Conservation (phyloP, 2,797 vertebrate genomes). For the Neosilurus mollespiculum region DNA sequence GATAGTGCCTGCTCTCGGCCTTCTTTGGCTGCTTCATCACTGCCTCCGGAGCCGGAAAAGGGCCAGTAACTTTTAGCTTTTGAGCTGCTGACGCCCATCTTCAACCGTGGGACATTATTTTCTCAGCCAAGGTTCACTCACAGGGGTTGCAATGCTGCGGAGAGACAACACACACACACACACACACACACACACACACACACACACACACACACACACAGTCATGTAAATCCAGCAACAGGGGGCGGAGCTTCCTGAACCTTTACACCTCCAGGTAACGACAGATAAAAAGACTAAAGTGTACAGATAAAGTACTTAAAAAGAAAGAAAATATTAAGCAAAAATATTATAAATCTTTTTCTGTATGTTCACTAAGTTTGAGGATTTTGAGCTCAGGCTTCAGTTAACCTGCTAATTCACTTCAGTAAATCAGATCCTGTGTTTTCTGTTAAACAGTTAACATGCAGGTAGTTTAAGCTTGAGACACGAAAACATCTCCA, state of each 20-base stretch:
- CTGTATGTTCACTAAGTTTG: not conserved
- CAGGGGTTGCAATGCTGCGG: constrained; percentile 49
- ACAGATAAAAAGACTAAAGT: not conserved
- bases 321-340: not conserved
- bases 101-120: constrained; percentile 82
- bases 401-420: not conserved
- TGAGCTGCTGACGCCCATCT: constrained; percentile 91
- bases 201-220: not conserved
- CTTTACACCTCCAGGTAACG: not conserved
- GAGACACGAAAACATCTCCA: not conserved
- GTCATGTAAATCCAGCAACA: not conserved
- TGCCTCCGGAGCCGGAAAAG: constrained; percentile 81
- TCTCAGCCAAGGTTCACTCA: constrained; percentile 63
- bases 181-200: not conserved
- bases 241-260: not conserved
- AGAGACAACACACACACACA: not conserved
- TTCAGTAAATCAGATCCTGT: not conserved
- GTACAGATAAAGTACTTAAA: not conserved
- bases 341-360: too few species aligned
- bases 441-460: not conserved
- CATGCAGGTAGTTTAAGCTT: not conserved
- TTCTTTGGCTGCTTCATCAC: constrained; percentile 76
- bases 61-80: constrained; percentile 93
- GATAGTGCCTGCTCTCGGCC: constrained; percentile 82
- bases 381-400: not conserved